Conservation (phyloP, 2,113 vertebrate species). For the Trichechus manatus region DNA sequence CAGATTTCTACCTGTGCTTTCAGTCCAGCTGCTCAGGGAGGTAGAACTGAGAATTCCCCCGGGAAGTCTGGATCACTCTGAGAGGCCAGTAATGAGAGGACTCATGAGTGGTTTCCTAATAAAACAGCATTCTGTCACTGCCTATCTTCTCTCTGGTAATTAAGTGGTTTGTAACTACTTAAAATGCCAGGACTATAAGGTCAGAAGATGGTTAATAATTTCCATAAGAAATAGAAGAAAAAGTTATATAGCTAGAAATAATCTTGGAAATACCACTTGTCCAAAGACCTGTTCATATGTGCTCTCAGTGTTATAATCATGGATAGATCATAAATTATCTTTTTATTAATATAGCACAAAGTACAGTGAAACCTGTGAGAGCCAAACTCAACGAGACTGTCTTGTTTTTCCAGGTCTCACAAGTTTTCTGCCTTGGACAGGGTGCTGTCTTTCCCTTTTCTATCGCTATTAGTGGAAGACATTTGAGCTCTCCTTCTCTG, state of each 20-base stretch:
- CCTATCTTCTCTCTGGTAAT: background rate
- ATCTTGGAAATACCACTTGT: background rate
- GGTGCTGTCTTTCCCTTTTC: background rate
- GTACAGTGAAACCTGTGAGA: background rate
- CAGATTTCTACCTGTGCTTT: slow-evolving; percentile 77
- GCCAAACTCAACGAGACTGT: background rate
- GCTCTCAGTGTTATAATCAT: background rate
- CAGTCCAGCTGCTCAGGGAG: slow-evolving; percentile 74
- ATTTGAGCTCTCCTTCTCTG: background rate
- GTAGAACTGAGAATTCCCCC: slow-evolving; percentile 86
- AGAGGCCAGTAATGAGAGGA: slow-evolving; percentile 74
- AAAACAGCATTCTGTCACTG: background rate
- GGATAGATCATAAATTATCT: background rate
- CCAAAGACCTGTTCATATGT: background rate
- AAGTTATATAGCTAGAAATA: background rate
- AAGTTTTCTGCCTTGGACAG: background rate
- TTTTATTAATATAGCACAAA: background rate
- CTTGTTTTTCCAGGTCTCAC: background rate
- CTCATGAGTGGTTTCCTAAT: background rate
- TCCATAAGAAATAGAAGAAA: background rate
- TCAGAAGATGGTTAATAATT: background rate
- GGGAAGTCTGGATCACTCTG: slow-evolving; percentile 87
- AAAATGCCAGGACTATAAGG: background rate
- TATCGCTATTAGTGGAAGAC: background rate
- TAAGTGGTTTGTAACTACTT: background rate